Base-by-base conservation (phyloP, 2,888 invertebrate species). In the Macrophya annulata region DNA sequence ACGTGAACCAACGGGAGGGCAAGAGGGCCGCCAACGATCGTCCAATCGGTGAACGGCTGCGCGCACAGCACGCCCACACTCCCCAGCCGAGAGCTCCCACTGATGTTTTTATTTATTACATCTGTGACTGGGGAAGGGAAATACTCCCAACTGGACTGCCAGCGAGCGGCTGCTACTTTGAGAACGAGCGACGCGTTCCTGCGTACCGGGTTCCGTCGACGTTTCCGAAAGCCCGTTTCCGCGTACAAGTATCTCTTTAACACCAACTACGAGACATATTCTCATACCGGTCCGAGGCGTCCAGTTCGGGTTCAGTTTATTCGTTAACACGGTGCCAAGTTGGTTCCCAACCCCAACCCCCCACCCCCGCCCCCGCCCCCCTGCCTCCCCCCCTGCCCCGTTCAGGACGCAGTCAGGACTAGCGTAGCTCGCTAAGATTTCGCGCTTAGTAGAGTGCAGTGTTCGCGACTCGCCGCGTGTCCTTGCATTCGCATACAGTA, bases 101-200 rank as follows among this genome's bases (percentile, higher is more conserved):
- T 91, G 92, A 91, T 93, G 93, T 93, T 93, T 93, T 93, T 93
- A 93, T 93, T 93, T 93, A 93, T 93, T 93, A 92, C 93, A 93
- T 93, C 93, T 93, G 93, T 93, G 93, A 93, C 93, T 93, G 93
- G 93, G 93, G 92, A 92, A 92, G 90, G 93, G 93, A 93, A 93
- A 93, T 93, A 93, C 93, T 92, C 93, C 91, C 91, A 91, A 91
- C 92, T 92, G 91, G 91, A 91, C 92, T 83, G 83, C 90, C 91
- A 92, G 93, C 93, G 92, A 91, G 90, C 92, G 92, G 90, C 92
- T 91, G 92, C 92, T 91, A 92, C 92, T 92, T 92, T 91, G 92
- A 91, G 92, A 91, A 92, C 90, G 91, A 92, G 90, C 91, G 91
- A 91, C 91, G 91, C 92, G 91, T 91, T 90, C 90, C 90, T 91